Percentiles rank a stretch among this genome's conserved stretches.
Conservation (phyloP, 2,888 invertebrate genomes). For the Myopa tessellatipennis region DNA sequence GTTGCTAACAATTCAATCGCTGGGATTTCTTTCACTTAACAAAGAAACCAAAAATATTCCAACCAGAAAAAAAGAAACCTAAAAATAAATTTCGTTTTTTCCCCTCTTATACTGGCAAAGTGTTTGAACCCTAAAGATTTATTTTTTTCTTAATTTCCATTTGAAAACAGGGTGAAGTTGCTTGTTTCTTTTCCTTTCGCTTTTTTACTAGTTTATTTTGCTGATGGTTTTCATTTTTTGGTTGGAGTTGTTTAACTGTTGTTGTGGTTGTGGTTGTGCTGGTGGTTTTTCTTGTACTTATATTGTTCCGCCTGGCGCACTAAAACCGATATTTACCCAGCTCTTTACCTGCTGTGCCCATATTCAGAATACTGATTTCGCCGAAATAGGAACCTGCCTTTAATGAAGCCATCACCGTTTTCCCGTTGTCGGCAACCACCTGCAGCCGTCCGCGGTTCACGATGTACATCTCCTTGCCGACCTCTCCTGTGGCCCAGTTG, state of each 20-base stretch:
- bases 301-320: slow-evolving; percentile 68
- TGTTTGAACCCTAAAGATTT: not conserved
- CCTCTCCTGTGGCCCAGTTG: slow-evolving; percentile 81
- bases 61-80: not conserved
- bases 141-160: not conserved
- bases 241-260: not conserved
- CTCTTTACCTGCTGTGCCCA: slow-evolving; percentile 99
- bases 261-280: not conserved
- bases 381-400: slow-evolving; percentile 99
- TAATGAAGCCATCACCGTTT: slow-evolving; percentile 95
- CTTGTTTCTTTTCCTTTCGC: too few species aligned
- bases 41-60: not conserved
- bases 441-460: slow-evolving; percentile 95
- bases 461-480: slow-evolving; percentile 99
- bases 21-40: not conserved
- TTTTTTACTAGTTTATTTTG: too few species aligned
- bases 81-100: not conserved
- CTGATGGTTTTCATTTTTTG: not conserved
- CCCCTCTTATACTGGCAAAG: not conserved
- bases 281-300: slow-evolving; percentile 29
- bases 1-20: not conserved
- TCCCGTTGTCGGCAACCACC: slow-evolving; percentile 95
- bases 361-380: slow-evolving; percentile 99
- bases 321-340: slow-evolving; percentile 89
- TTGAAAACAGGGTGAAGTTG: not conserved